A percentile compares a stretch with the other conserved stretches of the same genome.
These are phyloP conservation scores for Drosophila subobscura DNA, from an alignment of 1,140 invertebrate species.

Conservation along the genomic window DNA sequence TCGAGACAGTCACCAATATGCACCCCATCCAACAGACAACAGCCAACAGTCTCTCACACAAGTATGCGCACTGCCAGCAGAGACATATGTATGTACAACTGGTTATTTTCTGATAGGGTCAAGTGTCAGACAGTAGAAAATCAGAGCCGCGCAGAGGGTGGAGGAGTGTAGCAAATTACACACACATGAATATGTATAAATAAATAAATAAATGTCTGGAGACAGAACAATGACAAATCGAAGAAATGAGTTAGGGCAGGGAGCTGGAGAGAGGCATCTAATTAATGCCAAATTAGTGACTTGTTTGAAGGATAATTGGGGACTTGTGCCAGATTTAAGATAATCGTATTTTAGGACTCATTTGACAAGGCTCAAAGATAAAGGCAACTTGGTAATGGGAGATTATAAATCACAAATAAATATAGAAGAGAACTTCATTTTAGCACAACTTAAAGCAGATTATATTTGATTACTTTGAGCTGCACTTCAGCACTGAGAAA, in stretches of 20 bases:
- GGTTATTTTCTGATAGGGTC: constrained; percentile 76
- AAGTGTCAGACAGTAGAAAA: constrained; percentile 60
- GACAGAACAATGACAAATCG: constrained; percentile 20
- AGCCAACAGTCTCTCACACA: constrained; percentile 5
- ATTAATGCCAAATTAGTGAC: too few relatives aligned
- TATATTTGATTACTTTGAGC: too few relatives aligned
- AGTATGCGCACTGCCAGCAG: constrained; percentile 1
- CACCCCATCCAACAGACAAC: constrained; percentile 26
- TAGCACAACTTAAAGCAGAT: too few relatives aligned
- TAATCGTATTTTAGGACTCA: too few relatives aligned
- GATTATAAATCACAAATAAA: too few relatives aligned
- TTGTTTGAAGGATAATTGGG: too few relatives aligned
- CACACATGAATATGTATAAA: constrained; percentile 41
- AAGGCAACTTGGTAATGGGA: too few relatives aligned
- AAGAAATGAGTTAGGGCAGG: neutral
- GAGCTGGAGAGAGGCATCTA: too few relatives aligned
- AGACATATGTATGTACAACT: constrained; percentile 56
- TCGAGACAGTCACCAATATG: constrained; percentile 70
- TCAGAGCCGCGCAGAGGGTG: constrained; percentile 9
- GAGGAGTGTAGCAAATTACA: constrained; percentile 60
- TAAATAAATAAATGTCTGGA: constrained; percentile 60
- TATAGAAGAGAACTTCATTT: too few relatives aligned
- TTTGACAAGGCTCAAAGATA: too few relatives aligned
- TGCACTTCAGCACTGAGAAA: too few relatives aligned
- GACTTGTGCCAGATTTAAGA: too few relatives aligned